These are phyloP conservation scores for Pyrgilauda ruficollis DNA, from an alignment of 2,113 vertebrate genomes.

Conservation along the genomic window DNA sequence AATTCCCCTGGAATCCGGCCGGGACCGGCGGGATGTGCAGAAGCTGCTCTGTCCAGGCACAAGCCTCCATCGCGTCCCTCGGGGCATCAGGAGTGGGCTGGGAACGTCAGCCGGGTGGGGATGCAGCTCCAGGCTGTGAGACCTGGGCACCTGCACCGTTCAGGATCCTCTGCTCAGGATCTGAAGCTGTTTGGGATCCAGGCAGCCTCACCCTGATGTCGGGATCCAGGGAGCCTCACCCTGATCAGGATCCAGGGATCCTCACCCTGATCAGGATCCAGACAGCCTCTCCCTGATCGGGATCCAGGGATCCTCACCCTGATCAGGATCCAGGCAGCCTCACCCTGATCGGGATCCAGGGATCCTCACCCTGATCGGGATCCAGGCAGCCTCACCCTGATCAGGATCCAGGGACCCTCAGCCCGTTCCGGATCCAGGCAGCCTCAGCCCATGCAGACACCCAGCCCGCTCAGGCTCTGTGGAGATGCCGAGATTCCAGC, in stretches of 20 bases:
- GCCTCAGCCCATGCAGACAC: too few species aligned
- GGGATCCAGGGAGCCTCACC: not conserved
- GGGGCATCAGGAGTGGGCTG: not conserved
- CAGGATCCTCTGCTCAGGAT: too few species aligned
- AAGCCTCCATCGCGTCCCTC: fast-evolving
- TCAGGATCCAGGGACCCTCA: too few species aligned
- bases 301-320: not conserved
- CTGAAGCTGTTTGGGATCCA: not conserved
- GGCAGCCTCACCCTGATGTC: not conserved
- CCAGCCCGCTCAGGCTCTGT: not conserved
- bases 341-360: not conserved
- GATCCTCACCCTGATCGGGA: too few species aligned
- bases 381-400: not conserved
- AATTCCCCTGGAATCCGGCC: not conserved
- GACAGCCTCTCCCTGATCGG: too few species aligned
- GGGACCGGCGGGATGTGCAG: fast-evolving
- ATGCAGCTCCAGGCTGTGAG: not conserved
- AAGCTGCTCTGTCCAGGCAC: not conserved
- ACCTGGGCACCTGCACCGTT: too few species aligned
- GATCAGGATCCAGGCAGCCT: not conserved
- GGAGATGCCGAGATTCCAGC: not conserved
- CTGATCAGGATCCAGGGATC: not conserved
- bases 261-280: too few species aligned
- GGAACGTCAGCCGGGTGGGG: not conserved
- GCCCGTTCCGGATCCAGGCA: not conserved